Evolutionary conservation across 1,140 invertebrate species (phyloP), one percentile per base, ranked within the genome.

Genomic region (Chymomyza costata): DNA sequence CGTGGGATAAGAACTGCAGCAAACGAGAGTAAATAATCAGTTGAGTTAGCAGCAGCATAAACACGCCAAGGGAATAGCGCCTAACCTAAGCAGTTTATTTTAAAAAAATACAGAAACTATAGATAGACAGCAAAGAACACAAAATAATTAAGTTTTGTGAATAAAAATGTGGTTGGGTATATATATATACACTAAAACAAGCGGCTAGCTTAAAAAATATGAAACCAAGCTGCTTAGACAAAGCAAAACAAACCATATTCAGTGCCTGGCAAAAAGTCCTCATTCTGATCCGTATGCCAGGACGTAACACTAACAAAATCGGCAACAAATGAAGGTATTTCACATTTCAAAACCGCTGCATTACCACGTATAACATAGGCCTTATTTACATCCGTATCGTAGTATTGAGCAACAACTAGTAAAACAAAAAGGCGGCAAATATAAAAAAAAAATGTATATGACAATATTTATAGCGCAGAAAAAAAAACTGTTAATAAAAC

Each of bases 291-390:
- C 70, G 92, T 93, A 84, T 95, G 92, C 96, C 96, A 97, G 37
- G 92, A 91, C 18, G 94, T 89, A 38, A 97, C 93, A 60, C 90
- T 90, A 44, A 97, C 92, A 86, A 96, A 97, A 86, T 97, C 95
- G 19, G 93, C 93, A 37, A 97, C 94, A 86, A 96, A 97, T 13
- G 93, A 94, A 14, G 96, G 96, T 65, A 97, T 95, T 82, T 93
- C 92, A 88, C 96, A 98, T 85, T 95, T 96, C 38, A 98, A 88
- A 63, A 97, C 92, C n/a, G 95, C 95, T 34, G 94, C 93, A 86
- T 97, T 97, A 41, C 95, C 95, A 83, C 93, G 91, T 70, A 97
- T 97, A 3, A 95, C 95, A 87, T 96, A 97, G 62, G 96, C 95
- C 86, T 97, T 96, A 87, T 94, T 94, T 67, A 95, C 94, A 86